Percentiles rank a stretch among this genome's conserved stretches.
Conservation (phyloP, 2,888 invertebrate genomes). For the Isotomurus palustris region DNA sequence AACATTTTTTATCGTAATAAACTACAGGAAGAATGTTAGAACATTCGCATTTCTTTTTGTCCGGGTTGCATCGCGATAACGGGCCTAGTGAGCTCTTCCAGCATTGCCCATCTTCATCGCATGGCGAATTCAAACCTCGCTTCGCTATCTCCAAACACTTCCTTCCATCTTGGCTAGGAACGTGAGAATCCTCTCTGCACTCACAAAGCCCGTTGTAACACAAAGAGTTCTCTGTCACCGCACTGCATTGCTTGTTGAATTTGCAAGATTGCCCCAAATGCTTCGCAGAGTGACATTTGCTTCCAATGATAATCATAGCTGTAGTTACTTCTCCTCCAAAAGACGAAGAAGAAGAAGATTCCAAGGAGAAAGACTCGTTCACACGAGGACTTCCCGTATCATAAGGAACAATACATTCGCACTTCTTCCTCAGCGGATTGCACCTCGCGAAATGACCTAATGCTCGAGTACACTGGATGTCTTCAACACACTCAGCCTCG, state of each 20-base stretch:
- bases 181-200: conserved; percentile 30
- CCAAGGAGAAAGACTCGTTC: neutral
- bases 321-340: neutral
- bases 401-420: conserved; percentile 35
- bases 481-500: conserved; percentile 27
- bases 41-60: conserved; percentile 35
- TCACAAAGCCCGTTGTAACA: conserved; percentile 39
- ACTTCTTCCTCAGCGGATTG: conserved; percentile 26
- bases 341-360: neutral
- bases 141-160: conserved; percentile 38
- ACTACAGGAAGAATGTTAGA: conserved; percentile 15
- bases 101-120: conserved; percentile 41
- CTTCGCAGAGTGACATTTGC: conserved; percentile 38
- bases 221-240: conserved; percentile 29
- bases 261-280: conserved; percentile 37
- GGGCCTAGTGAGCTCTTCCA: conserved; percentile 25
- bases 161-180: conserved; percentile 35
- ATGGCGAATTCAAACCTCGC: conserved; percentile 29
- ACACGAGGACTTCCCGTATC: neutral
- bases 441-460: conserved; percentile 37
- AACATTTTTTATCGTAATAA: conserved; percentile 31
- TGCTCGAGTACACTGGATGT: conserved; percentile 28
- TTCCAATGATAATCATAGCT: conserved; percentile 21
- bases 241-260: conserved; percentile 37
- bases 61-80: conserved; percentile 27